Percentiles rank a stretch among this genome's conserved stretches.
Evolutionary conservation across 2,113 vertebrate species (phyloP).

Genomic region (Leptobrachium leishanense): DNA sequence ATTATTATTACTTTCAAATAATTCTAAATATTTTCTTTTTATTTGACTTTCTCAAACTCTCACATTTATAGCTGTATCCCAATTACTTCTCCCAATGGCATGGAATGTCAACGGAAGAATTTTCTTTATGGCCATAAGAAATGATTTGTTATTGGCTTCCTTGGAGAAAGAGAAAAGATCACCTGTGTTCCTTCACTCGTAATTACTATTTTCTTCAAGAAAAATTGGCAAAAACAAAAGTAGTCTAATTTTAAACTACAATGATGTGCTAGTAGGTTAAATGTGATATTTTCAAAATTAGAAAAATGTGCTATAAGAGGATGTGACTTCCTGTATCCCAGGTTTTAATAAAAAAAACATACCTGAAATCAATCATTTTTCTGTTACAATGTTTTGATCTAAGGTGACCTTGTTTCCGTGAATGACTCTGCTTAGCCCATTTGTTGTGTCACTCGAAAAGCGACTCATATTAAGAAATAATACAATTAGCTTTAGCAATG

Average conservation of each 20-base stretch:
- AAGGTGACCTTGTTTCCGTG: not conserved
- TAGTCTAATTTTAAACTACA: not conserved
- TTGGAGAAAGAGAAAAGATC: not conserved
- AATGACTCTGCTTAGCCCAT: not conserved
- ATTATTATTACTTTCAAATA: no score
- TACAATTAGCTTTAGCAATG: slow-evolving; percentile 5
- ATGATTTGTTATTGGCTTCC: not conserved
- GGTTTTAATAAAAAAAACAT: not conserved
- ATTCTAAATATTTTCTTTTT: not conserved
- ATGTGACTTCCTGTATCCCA: no score
- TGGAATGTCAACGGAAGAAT: not conserved
- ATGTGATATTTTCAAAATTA: not conserved
- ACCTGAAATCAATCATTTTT: not conserved
- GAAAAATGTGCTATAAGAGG: not conserved
- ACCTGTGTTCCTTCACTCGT: not conserved
- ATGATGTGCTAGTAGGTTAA: not conserved
- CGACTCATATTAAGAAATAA: slow-evolving; percentile 8
- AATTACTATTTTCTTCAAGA: not conserved
- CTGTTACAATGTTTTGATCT: not conserved
- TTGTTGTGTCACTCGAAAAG: not conserved
- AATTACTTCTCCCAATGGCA: not conserved
- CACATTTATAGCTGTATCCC: not conserved
- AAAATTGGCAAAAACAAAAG: not conserved
- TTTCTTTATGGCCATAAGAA: not conserved
- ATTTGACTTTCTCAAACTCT: not conserved